A percentile compares a stretch with the other conserved stretches of the same genome.
These are phyloP conservation scores for Idaea biselata DNA, from an alignment of 2,888 invertebrate species.

Conservation along the genomic window DNA sequence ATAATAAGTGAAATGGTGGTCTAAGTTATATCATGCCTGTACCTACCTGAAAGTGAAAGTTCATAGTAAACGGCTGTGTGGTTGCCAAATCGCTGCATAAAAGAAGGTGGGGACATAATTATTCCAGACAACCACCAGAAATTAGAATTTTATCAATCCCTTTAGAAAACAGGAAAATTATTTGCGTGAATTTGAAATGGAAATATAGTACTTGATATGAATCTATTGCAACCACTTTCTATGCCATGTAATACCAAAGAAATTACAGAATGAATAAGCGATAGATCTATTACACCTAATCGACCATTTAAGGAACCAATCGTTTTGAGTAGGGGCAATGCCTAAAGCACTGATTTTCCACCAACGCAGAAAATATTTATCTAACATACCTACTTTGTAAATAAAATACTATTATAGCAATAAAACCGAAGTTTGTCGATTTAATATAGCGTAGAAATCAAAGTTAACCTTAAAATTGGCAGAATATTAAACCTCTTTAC, in stretches of 20 bases:
- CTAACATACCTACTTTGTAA: no score
- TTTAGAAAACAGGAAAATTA: background rate
- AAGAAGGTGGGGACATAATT: no score
- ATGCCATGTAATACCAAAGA: background rate
- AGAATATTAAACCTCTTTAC: background rate
- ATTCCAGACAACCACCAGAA: background rate
- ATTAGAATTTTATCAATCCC: background rate
- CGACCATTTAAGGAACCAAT: background rate
- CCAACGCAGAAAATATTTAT: no score
- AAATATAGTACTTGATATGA: background rate
- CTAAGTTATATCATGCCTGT: no score
- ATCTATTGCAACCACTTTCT: background rate
- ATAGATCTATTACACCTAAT: background rate
- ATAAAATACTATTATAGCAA: no score
- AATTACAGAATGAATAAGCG: background rate
- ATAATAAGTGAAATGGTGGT: no score
- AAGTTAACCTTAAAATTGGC: background rate
- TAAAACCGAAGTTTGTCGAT: no score
- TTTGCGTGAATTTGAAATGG: background rate
- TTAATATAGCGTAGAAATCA: background rate
- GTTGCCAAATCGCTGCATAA: no score
- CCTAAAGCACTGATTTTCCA: background rate
- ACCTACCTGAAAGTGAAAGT: no score
- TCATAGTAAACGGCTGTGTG: no score
- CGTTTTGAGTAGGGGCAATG: background rate